Percentiles rank a stretch among this genome's conserved stretches.
Conservation (phyloP, 1,140 invertebrate species). For the Platyscapa corneri region DNA sequence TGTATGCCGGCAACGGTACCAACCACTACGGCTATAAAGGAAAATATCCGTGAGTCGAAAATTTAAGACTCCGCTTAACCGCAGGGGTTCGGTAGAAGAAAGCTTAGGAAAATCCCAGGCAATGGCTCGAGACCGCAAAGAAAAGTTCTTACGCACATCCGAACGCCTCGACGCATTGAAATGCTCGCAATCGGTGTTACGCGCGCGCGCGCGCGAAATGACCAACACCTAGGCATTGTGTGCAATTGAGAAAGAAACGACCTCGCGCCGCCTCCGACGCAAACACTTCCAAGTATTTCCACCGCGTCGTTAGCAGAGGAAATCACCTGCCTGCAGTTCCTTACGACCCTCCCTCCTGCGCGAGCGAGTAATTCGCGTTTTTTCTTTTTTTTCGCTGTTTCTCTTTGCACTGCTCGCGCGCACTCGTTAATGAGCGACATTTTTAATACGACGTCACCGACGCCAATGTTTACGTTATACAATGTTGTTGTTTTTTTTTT, state of each 20-base stretch:
- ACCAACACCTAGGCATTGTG: not conserved
- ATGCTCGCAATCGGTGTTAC: not conserved
- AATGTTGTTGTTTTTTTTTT: not conserved
- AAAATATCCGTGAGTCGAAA: constrained; percentile 25
- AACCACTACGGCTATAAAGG: not conserved
- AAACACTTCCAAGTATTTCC: not conserved
- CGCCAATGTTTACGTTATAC: no score
- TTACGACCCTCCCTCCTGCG: not conserved
- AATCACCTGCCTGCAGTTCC: not conserved
- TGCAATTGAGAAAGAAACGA: not conserved
- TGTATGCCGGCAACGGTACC: not conserved
- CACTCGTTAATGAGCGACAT: no score
- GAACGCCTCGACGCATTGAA: not conserved
- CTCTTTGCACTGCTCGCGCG: no score
- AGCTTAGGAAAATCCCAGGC: constrained; percentile 1
- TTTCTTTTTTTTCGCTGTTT: no score
- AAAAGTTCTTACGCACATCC: not conserved
- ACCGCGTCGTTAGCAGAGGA: not conserved
- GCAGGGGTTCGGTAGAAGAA: not conserved
- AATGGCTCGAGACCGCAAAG: not conserved
- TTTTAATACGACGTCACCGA: no score
- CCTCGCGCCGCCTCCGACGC: not conserved
- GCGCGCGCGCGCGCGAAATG: not conserved
- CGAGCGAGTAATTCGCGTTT: no score
- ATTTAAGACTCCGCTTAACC: not conserved